These are phyloP conservation scores for Otolemur garnettii DNA, from an alignment of 2,113 vertebrate species.

Conservation along the genomic window DNA sequence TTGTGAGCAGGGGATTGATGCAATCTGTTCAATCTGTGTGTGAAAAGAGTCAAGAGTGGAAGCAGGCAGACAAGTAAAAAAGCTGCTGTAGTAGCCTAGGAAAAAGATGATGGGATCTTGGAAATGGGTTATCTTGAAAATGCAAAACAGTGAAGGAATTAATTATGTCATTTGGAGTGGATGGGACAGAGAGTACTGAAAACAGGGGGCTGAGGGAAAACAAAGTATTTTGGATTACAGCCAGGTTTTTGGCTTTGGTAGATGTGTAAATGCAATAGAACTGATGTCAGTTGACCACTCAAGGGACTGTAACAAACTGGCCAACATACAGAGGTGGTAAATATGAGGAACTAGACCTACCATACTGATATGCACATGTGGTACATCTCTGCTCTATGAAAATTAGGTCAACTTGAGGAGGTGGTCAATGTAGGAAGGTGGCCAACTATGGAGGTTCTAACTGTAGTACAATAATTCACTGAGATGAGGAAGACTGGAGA, in stretches of 20 bases:
- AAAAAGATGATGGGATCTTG: neutral
- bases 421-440: no score
- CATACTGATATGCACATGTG: no score
- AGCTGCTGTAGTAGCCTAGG: neutral
- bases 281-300: no score
- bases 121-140: constrained; percentile 9
- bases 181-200: neutral
- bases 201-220: neutral
- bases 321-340: no score
- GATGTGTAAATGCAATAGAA: neutral
- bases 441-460: no score
- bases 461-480: neutral
- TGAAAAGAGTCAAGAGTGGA: neutral
- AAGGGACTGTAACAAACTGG: no score
- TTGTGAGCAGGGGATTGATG: neutral
- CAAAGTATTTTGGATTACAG: neutral
- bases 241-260: constrained; percentile 24
- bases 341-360: no score
- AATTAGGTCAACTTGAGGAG: no score
- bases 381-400: no score
- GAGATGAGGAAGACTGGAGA: constrained; percentile 20
- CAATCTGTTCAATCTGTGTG: neutral
- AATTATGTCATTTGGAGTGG: neutral
- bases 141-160: constrained; percentile 50
- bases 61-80: constrained; percentile 13